A percentile compares a stretch with the other conserved stretches of the same genome.
Evolutionary conservation across 2,797 vertebrate species (phyloP).

Genomic region (Alexandromys oeconomus): DNA sequence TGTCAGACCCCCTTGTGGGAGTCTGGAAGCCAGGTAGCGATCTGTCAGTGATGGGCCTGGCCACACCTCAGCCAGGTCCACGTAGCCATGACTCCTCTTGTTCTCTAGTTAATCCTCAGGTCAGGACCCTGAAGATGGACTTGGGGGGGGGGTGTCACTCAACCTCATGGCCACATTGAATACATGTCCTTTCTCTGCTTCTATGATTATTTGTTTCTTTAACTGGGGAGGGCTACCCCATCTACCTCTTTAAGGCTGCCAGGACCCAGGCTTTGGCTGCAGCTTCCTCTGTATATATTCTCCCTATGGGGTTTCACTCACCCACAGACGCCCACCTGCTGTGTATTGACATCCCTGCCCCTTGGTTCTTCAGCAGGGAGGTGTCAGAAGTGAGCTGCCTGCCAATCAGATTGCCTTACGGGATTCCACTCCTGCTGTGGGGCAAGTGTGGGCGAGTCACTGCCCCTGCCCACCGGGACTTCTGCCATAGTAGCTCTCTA

Average conservation of each 20-base stretch:
- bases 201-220: background rate
- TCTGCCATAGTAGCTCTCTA: background rate
- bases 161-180: background rate
- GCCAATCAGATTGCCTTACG: constrained; percentile 60
- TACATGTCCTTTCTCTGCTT: background rate
- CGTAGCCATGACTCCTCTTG: background rate
- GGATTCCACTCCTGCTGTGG: constrained; percentile 50
- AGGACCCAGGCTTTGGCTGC: background rate
- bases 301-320: background rate
- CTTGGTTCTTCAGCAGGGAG: background rate
- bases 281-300: too few species aligned
- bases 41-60: background rate
- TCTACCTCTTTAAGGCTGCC: background rate
- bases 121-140: background rate
- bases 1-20: background rate
- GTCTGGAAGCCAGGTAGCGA: background rate
- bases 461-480: constrained; percentile 1
- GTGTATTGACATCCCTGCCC: background rate
- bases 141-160: background rate
- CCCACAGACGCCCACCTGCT: background rate
- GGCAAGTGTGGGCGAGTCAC: background rate
- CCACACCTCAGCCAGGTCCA: background rate
- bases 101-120: background rate
- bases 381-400: background rate
- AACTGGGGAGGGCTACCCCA: background rate